A percentile compares a stretch with the other conserved stretches of the same genome.
These are phyloP conservation scores for Astyanax mexicanus DNA, from an alignment of 2,797 vertebrate species.

Conservation along the genomic window DNA sequence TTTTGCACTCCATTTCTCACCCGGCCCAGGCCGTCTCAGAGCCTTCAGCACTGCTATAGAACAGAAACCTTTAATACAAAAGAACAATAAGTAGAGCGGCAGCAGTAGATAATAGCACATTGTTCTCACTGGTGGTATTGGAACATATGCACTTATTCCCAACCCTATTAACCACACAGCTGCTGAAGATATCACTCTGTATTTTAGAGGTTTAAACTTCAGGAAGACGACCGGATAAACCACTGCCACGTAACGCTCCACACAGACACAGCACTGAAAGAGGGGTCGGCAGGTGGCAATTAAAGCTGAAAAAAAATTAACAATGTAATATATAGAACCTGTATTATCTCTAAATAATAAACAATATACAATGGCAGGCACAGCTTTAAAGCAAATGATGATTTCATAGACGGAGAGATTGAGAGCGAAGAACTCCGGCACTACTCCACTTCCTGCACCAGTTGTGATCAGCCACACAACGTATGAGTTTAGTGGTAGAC, in stretches of 20 bases:
- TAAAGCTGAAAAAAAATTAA: background rate
- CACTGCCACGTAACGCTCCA: too few relatives aligned
- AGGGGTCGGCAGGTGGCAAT: background rate
- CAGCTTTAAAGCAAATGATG: background rate
- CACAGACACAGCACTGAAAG: slow-evolving; percentile 50
- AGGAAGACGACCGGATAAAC: too few relatives aligned
- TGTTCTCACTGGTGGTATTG: too few relatives aligned
- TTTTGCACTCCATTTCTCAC: slow-evolving; percentile 34
- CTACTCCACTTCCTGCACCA: background rate
- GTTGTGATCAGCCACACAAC: slow-evolving; percentile 40
- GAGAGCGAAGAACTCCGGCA: slow-evolving; percentile 39
- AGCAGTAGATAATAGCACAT: too few relatives aligned
- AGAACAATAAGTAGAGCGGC: too few relatives aligned
- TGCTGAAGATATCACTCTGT: too few relatives aligned
- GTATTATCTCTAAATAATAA: too few relatives aligned
- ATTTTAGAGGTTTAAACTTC: too few relatives aligned
- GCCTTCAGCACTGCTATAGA: slow-evolving; percentile 47
- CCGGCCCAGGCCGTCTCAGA: slow-evolving; percentile 47
- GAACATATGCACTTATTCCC: too few relatives aligned
- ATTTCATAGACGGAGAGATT: slow-evolving; percentile 42
- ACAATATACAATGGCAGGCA: background rate
- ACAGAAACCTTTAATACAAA: too few relatives aligned
- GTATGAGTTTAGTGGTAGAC: slow-evolving; percentile 43
- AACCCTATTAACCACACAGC: too few relatives aligned
- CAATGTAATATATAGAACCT: background rate